phyloP scores from a whole-genome alignment of 1,140 invertebrate genomes.

The Asobara japonica region DNA sequence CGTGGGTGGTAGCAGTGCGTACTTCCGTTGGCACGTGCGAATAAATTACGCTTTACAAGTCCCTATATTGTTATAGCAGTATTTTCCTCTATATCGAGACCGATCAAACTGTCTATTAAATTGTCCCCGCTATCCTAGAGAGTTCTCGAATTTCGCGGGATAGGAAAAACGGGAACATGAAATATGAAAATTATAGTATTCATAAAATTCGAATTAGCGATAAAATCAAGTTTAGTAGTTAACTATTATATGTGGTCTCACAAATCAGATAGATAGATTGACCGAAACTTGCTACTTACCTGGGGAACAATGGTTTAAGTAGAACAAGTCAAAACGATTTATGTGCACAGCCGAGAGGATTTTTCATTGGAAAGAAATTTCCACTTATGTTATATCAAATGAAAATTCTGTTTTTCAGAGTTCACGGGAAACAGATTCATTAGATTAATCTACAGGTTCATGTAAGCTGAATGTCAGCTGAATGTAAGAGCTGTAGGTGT shows the following conservation, averaged over 20 bases:
- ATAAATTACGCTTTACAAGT: slow-evolving; percentile 29
- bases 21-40: slow-evolving; percentile 31
- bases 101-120: slow-evolving; percentile 20
- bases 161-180: neutral
- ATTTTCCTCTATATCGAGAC: neutral
- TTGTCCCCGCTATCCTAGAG: neutral
- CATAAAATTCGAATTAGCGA: neutral
- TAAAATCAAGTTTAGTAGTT: slow-evolving; percentile 23
- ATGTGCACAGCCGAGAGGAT: too few relatives aligned
- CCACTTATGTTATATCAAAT: too few relatives aligned
- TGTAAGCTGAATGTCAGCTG: too few relatives aligned
- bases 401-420: too few relatives aligned
- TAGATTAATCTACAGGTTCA: too few relatives aligned
- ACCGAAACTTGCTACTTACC: too few relatives aligned
- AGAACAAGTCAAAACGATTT: too few relatives aligned
- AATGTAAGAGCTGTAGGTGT: too few relatives aligned
- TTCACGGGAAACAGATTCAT: too few relatives aligned
- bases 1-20: slow-evolving; percentile 27
- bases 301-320: too few relatives aligned
- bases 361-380: too few relatives aligned
- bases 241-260: slow-evolving; percentile 23
- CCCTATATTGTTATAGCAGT: neutral
- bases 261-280: slow-evolving; percentile 26
- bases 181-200: neutral
- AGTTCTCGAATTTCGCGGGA: neutral